A percentile compares a stretch with the other conserved stretches of the same genome.
Evolutionary conservation across 2,113 vertebrate genomes (phyloP).

Genomic region (Morone chrysops): DNA sequence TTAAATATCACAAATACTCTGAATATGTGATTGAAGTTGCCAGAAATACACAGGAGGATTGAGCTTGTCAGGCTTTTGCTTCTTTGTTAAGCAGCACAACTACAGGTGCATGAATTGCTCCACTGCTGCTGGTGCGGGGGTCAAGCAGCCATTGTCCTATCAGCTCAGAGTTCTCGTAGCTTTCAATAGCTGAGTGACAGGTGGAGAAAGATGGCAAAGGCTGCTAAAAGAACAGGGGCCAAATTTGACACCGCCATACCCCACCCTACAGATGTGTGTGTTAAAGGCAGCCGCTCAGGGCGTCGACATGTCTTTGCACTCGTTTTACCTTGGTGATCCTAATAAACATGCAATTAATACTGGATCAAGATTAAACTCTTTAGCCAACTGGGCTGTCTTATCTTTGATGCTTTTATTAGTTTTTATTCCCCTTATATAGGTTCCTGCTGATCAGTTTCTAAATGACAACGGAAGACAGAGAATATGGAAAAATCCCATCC

Average conservation of each 20-base stretch:
- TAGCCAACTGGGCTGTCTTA: too few relatives aligned
- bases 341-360: too few relatives aligned
- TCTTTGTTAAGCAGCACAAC: conserved; percentile 50
- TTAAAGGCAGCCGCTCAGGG: not conserved
- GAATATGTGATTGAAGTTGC: not conserved
- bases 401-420: too few relatives aligned
- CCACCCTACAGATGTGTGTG: conserved; percentile 9
- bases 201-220: conserved; percentile 61
- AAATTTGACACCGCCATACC: conserved; percentile 41
- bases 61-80: conserved; percentile 19
- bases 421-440: too few relatives aligned
- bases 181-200: conserved; percentile 61
- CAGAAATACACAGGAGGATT: not conserved
- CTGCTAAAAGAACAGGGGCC: conserved; percentile 48
- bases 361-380: too few relatives aligned
- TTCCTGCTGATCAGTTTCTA: not conserved
- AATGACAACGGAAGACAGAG: not conserved
- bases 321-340: too few relatives aligned
- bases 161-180: conserved; percentile 42
- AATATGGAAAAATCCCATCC: not conserved
- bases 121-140: conserved; percentile 32
- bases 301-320: not conserved
- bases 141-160: conserved; percentile 72
- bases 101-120: conserved; percentile 49
- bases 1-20: not conserved